These are phyloP conservation scores for Paramisgurnus dabryanus DNA, from an alignment of 2,113 vertebrate species.

Conservation along the genomic window DNA sequence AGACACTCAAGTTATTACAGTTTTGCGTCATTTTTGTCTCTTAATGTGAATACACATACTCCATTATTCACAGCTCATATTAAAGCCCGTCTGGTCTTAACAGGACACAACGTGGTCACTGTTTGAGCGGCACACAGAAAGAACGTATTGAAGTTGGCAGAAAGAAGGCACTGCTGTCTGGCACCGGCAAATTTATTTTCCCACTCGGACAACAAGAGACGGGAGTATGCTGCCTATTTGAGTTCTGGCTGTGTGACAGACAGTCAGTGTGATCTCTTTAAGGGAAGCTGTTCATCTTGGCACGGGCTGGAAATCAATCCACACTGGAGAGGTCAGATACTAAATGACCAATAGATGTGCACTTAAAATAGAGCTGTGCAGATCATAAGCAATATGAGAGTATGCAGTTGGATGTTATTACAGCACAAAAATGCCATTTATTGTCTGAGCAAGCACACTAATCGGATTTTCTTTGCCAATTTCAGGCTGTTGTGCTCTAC, in stretches of 20 bases:
- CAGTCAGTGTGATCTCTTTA: constrained; percentile 41
- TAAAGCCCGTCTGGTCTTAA: background rate
- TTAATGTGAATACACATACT: constrained; percentile 23
- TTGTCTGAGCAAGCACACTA: background rate
- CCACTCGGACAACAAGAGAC: constrained; percentile 29
- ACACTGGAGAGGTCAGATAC: constrained; percentile 15
- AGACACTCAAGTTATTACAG: background rate
- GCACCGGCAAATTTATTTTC: constrained; percentile 9
- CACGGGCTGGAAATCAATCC: constrained; percentile 32
- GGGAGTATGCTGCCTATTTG: constrained; percentile 28
- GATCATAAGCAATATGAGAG: background rate
- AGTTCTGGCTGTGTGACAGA: constrained; percentile 27
- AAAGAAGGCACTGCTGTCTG: constrained; percentile 1
- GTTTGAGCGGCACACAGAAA: constrained; percentile 42
- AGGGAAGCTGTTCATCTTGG: constrained; percentile 13
- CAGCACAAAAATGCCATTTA: too few relatives aligned
- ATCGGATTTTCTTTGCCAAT: too few relatives aligned
- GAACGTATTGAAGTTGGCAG: constrained; percentile 27
- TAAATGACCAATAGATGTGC: constrained; percentile 10
- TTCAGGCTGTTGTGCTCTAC: too few relatives aligned
- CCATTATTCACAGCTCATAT: constrained; percentile 23
- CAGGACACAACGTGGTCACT: background rate
- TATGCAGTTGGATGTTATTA: background rate
- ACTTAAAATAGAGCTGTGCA: background rate
- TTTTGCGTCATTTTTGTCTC: constrained; percentile 1